These are phyloP conservation scores for Rhyacichthys aspro DNA, from an alignment of 2,797 vertebrate genomes.

Conservation along the genomic window DNA sequence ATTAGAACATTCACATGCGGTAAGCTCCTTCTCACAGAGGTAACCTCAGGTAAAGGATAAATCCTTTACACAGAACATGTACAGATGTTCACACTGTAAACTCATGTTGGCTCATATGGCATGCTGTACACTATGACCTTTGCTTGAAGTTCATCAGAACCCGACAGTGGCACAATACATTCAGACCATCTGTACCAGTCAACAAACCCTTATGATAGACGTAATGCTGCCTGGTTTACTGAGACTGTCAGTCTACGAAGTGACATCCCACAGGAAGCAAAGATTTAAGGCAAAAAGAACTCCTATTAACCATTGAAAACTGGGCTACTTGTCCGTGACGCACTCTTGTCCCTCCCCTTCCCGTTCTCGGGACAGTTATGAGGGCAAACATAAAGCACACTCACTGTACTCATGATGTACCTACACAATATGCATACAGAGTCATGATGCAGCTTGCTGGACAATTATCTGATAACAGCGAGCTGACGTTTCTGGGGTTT, in stretches of 20 bases:
- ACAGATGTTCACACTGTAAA: constrained; percentile 19
- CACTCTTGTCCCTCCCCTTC: constrained; percentile 31
- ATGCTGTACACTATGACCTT: constrained; percentile 10
- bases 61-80: not conserved
- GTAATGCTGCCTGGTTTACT: constrained; percentile 18
- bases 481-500: constrained; percentile 81
- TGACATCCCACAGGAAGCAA: constrained; percentile 50
- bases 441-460: constrained; percentile 25
- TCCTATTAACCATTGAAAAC: constrained; percentile 67
- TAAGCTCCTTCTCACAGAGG: too few relatives aligned
- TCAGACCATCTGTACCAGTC: not conserved
- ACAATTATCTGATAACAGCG: constrained; percentile 62
- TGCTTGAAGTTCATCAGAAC: constrained; percentile 40
- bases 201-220: constrained; percentile 11
- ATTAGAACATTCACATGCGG: too few relatives aligned
- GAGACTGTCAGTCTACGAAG: constrained; percentile 38
- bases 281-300: constrained; percentile 17
- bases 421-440: constrained; percentile 24
- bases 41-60: not conserved
- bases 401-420: constrained; percentile 38
- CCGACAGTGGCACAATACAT: constrained; percentile 6
- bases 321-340: constrained; percentile 35
- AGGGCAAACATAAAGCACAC: constrained; percentile 28
- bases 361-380: constrained; percentile 33
- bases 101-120: constrained; percentile 1